These are phyloP conservation scores for Agonum fuliginosum DNA, from an alignment of 2,888 invertebrate species.

Conservation along the genomic window DNA sequence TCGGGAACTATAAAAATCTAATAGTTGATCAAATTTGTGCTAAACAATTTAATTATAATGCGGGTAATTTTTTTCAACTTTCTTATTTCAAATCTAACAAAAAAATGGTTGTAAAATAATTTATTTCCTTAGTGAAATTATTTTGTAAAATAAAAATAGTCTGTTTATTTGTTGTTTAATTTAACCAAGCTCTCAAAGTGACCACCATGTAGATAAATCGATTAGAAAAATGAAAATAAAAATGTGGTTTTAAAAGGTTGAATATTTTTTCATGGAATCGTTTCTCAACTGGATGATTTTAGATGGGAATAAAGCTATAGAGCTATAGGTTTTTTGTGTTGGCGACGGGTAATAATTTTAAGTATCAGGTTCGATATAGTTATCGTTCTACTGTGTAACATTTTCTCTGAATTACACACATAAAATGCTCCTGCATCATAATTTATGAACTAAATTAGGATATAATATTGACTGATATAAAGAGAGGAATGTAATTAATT, in stretches of 20 bases:
- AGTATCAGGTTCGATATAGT: conserved; percentile 31
- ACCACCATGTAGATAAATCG: neutral
- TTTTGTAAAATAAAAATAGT: no score
- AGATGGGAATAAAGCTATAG: conserved; percentile 9
- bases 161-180: no score
- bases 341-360: conserved; percentile 6
- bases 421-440: conserved; percentile 45
- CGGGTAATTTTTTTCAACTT: no score
- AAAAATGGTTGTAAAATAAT: no score
- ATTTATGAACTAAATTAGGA: conserved; percentile 53
- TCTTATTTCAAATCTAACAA: no score
- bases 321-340: conserved; percentile 26
- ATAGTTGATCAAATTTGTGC: no score
- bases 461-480: conserved; percentile 55
- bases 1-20: no score
- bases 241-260: conserved; percentile 16
- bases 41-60: no score
- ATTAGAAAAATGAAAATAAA: conserved; percentile 21
- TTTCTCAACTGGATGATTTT: conserved; percentile 5
- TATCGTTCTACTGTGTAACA: conserved; percentile 40
- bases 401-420: conserved; percentile 51
- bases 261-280: conserved; percentile 16
- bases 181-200: no score
- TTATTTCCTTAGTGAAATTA: no score
- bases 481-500: conserved; percentile 58